These are phyloP conservation scores for Drosophila greeni DNA, from an alignment of 2,888 invertebrate genomes.

Conservation along the genomic window DNA sequence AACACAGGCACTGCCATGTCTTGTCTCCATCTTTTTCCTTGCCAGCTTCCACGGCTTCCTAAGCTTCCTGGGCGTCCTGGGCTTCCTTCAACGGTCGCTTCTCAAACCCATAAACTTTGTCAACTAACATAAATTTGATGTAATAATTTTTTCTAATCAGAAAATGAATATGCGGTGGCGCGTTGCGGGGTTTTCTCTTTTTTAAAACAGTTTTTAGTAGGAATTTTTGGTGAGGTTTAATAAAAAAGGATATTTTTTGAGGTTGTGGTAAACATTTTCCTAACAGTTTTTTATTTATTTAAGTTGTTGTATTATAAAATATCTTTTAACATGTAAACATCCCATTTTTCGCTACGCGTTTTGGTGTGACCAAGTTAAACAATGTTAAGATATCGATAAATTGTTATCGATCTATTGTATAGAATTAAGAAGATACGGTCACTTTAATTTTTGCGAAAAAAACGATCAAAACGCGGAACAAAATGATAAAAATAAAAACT, in stretches of 20 bases:
- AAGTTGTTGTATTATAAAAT: not conserved
- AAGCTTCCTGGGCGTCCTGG: constrained; percentile 1
- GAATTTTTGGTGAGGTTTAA: not conserved
- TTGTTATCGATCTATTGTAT: too few relatives aligned
- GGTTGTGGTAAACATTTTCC: not conserved
- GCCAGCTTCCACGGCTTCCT: not conserved
- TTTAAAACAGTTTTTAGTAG: not conserved
- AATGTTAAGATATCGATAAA: too few relatives aligned
- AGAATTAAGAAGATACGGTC: too few relatives aligned
- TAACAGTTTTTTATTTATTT: too few relatives aligned
- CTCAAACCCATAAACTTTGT: constrained; percentile 46
- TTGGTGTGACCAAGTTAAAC: too few relatives aligned
- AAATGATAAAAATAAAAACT: too few relatives aligned
- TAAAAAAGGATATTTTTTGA: not conserved
- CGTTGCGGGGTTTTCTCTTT: not conserved
- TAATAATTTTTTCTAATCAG: constrained; percentile 72
- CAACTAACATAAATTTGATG: constrained; percentile 69
- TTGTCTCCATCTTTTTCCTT: constrained; percentile 43
- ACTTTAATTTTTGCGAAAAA: too few relatives aligned
- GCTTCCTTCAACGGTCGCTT: not conserved
- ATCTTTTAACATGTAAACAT: not conserved
- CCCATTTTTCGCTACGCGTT: too few relatives aligned
- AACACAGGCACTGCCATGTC: constrained; percentile 61
- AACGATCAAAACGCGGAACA: too few relatives aligned
- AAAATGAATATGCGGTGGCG: constrained; percentile 56